These are phyloP conservation scores for Cyanoderma ruficeps DNA, from an alignment of 2,113 vertebrate species.

Conservation along the genomic window DNA sequence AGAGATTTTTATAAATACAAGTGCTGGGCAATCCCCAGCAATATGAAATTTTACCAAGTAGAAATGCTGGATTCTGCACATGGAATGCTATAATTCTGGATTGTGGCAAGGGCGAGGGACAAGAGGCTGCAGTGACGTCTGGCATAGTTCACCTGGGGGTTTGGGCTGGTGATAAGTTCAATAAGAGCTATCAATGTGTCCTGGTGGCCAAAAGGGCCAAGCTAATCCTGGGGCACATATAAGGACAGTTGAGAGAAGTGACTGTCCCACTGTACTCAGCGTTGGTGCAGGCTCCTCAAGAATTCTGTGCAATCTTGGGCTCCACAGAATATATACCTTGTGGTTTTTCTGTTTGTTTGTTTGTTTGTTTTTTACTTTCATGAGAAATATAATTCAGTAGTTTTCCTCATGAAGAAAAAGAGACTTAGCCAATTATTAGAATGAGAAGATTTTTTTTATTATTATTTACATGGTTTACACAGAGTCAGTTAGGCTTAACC, in stretches of 20 bases:
- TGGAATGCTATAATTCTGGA: neutral
- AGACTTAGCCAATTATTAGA: neutral
- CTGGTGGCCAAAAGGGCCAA: neutral
- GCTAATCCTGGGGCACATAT: fast-evolving
- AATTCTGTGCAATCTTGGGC: neutral
- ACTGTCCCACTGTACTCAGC: neutral
- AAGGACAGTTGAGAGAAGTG: neutral
- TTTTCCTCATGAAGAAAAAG: neutral
- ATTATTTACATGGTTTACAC: neutral
- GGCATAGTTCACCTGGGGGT: neutral
- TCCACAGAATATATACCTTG: neutral
- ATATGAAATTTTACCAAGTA: neutral
- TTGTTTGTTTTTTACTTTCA: neutral
- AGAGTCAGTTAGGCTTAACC: neutral
- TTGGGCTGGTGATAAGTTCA: neutral
- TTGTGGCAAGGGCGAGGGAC: neutral
- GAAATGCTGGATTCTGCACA: neutral
- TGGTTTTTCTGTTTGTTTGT: neutral
- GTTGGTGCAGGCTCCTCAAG: neutral
- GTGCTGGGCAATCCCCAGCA: neutral
- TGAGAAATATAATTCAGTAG: neutral
- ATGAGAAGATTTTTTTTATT: neutral
- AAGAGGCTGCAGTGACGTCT: neutral
- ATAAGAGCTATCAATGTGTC: neutral
- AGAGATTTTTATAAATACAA: neutral